These are phyloP conservation scores for Eulemur albifrons DNA, from an alignment of 2,797 vertebrate genomes.

Conservation along the genomic window DNA sequence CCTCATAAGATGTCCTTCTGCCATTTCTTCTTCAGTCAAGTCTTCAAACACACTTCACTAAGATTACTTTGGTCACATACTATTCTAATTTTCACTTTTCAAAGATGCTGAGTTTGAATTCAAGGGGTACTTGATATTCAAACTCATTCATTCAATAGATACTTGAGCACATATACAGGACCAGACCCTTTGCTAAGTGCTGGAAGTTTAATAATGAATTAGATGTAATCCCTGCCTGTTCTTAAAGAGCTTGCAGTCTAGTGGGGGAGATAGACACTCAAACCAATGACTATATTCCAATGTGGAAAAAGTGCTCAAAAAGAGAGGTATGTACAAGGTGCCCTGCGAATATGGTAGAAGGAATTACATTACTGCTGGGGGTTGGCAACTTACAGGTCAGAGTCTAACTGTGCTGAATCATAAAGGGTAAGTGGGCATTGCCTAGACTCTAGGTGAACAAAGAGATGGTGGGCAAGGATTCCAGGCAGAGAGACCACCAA, in stretches of 20 bases:
- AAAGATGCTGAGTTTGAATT: constrained; percentile 48
- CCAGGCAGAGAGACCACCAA: background rate
- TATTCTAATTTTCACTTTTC: constrained; percentile 59
- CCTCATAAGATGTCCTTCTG: background rate
- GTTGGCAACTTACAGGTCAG: background rate
- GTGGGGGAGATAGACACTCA: background rate
- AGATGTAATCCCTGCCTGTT: background rate
- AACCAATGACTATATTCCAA: constrained; percentile 17
- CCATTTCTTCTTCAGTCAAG: constrained; percentile 22
- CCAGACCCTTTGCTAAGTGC: background rate
- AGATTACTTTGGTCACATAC: constrained; percentile 44
- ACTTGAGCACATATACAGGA: constrained; percentile 16
- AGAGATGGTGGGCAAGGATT: background rate
- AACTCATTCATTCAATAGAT: constrained; percentile 25
- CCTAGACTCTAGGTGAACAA: background rate
- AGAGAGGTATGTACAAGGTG: background rate
- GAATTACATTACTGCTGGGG: background rate
- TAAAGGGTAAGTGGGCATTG: background rate
- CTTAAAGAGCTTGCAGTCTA: constrained; percentile 25
- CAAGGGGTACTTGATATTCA: constrained; percentile 28
- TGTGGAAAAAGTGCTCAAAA: background rate
- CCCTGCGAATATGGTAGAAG: background rate
- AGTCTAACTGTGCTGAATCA: background rate
- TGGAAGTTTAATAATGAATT: constrained; percentile 30
- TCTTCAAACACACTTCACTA: constrained; percentile 17